Evolutionary conservation across 2,113 vertebrate genomes (phyloP).

Genomic region (Anhinga anhinga): DNA sequence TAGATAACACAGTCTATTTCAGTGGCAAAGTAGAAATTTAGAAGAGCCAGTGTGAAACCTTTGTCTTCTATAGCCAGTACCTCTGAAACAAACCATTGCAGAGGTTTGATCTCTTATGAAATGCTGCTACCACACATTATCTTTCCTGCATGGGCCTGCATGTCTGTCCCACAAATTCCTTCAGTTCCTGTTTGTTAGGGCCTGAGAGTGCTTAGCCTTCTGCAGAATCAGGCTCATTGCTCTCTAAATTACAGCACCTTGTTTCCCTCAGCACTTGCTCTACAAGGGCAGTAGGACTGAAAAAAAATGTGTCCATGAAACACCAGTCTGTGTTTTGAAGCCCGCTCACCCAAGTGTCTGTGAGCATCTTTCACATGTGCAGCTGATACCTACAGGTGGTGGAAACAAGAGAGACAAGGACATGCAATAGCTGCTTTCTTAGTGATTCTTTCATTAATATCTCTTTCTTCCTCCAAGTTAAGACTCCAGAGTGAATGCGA

Average conservation of each 20-base stretch:
- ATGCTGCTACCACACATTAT: not conserved
- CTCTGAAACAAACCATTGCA: not conserved
- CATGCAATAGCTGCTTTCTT: not conserved
- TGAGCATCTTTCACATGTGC: not conserved
- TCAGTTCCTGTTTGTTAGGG: not conserved
- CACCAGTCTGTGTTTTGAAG: not conserved
- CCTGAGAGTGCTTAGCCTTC: not conserved
- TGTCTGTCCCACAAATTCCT: not conserved
- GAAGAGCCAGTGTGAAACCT: not conserved
- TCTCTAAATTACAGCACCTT: not conserved
- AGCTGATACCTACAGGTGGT: not conserved
- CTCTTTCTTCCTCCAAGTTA: not conserved
- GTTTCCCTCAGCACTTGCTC: not conserved
- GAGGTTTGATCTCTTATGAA: not conserved
- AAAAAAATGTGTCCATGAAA: not conserved
- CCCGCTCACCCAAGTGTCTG: not conserved
- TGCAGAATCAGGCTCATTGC: not conserved
- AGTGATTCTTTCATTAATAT: not conserved
- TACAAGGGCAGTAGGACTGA: not conserved
- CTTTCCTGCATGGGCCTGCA: not conserved
- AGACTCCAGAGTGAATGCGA: not conserved
- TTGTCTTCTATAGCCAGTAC: not conserved
- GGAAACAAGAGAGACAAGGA: not conserved
- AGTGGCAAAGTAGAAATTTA: not conserved
- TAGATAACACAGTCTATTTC: not conserved